phyloP scores from a whole-genome alignment of 2,797 vertebrate species.

The Galago senegalensis region DNA sequence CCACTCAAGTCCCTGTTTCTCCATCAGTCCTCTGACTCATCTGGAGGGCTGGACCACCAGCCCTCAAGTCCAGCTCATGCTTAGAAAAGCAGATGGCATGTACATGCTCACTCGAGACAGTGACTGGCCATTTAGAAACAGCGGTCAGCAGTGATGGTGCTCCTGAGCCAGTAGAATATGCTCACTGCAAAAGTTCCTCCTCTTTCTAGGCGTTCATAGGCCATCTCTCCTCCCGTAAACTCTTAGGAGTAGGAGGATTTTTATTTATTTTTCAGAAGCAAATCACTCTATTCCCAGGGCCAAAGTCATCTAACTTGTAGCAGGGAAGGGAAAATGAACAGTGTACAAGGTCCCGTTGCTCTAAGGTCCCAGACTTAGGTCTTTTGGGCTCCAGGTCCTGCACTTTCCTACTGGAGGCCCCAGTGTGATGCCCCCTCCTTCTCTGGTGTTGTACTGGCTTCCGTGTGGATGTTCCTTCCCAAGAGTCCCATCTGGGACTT shows the following conservation, averaged over 20 bases:
- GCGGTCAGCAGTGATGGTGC: rapidly evolving
- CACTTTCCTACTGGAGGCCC: neutral
- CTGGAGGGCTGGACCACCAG: neutral
- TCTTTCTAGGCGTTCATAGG: neutral
- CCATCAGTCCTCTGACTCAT: neutral
- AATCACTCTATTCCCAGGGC: neutral
- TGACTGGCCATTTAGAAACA: rapidly evolving
- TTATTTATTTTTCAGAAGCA: neutral
- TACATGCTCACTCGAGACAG: rapidly evolving
- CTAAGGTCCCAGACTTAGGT: neutral
- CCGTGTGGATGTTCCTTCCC: neutral
- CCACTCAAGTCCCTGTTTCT: rapidly evolving
- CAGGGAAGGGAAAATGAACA: neutral
- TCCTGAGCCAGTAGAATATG: rapidly evolving
- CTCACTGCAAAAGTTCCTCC: neutral
- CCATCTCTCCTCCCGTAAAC: neutral
- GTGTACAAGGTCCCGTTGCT: no score
- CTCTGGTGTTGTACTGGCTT: neutral
- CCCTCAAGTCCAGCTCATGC: neutral
- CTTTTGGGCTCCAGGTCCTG: neutral
- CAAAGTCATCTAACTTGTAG: neutral
- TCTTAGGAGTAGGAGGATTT: neutral
- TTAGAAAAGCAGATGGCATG: neutral
- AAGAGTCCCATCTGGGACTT: neutral
- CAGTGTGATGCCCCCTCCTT: rapidly evolving